Percentiles rank a stretch among this genome's conserved stretches.
phyloP scores from a whole-genome alignment of 2,797 vertebrate species.

The Setipinna tenuifilis region DNA sequence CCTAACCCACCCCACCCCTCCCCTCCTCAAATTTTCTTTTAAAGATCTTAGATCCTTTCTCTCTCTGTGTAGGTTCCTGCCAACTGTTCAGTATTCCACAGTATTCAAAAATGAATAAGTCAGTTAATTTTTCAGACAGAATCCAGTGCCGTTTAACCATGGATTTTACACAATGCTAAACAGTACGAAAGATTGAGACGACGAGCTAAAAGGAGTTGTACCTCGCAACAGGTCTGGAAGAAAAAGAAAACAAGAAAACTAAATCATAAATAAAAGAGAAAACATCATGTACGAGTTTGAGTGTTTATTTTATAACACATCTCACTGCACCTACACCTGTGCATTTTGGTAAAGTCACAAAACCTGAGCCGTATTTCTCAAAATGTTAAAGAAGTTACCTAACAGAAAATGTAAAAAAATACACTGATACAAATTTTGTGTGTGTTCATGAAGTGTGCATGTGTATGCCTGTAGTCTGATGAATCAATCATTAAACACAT shows the following conservation, averaged over 20 bases:
- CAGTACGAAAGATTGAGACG: constrained; percentile 58
- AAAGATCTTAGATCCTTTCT: constrained; percentile 55
- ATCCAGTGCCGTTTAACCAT: constrained; percentile 79
- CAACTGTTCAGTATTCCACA: constrained; percentile 84
- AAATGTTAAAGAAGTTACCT: not conserved
- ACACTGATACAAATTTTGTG: too few species aligned
- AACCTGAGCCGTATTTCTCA: too few species aligned
- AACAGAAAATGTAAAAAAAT: not conserved
- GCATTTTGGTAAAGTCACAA: not conserved
- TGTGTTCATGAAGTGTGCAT: too few species aligned
- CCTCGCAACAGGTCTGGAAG: constrained; percentile 88
- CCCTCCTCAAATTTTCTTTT: constrained; percentile 52
- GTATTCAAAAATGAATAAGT: constrained; percentile 67
- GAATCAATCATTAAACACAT: not conserved
- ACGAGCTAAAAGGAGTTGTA: constrained; percentile 86
- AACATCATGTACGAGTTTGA: constrained; percentile 72
- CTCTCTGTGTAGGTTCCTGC: constrained; percentile 78
- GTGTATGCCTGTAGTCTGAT: not conserved
- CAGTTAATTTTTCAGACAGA: constrained; percentile 68
- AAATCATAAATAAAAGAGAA: constrained; percentile 92
- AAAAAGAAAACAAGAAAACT: constrained; percentile 68
- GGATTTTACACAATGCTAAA: constrained; percentile 86
- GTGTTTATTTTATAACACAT: constrained; percentile 27
- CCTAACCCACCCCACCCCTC: constrained; percentile 52
- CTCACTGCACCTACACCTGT: not conserved